Percentiles rank a stretch among this genome's conserved stretches.
These are phyloP conservation scores for Dascyllus trimaculatus DNA, from an alignment of 2,113 vertebrate genomes.

Conservation along the genomic window DNA sequence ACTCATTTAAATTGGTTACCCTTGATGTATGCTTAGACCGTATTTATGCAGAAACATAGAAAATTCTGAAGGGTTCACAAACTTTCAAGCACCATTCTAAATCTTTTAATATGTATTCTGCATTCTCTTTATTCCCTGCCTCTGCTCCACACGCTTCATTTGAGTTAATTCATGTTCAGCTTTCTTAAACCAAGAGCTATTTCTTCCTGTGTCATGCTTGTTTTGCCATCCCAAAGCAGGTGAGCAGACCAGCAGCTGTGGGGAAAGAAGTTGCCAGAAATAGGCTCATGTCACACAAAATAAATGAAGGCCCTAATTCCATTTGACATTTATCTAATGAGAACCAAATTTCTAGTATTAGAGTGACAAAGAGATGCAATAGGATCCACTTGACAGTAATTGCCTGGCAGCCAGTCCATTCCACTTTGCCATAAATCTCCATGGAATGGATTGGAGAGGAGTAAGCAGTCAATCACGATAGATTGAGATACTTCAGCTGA, in stretches of 20 bases:
- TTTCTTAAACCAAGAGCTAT: slow-evolving; percentile 3
- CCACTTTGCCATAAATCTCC: slow-evolving; percentile 54
- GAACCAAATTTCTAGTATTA: slow-evolving; percentile 78
- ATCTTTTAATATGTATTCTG: slow-evolving; percentile 19
- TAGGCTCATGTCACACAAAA: slow-evolving; percentile 45
- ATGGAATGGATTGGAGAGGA: slow-evolving; percentile 62
- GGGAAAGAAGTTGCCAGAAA: slow-evolving; percentile 33
- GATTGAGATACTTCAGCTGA: slow-evolving; percentile 58
- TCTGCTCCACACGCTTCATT: background rate
- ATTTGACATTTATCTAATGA: slow-evolving; percentile 80
- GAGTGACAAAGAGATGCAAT: slow-evolving; percentile 71
- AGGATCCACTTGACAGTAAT: slow-evolving; percentile 79
- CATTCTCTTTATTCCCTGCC: slow-evolving; percentile 1
- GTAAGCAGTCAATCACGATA: slow-evolving; percentile 61
- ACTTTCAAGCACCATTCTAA: background rate
- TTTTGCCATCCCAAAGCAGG: slow-evolving; percentile 31
- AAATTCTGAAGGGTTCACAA: too few species aligned
- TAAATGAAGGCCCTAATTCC: slow-evolving; percentile 78
- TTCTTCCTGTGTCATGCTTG: background rate
- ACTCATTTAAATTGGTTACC: too few species aligned
- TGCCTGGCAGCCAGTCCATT: slow-evolving; percentile 66
- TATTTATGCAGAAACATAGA: too few species aligned
- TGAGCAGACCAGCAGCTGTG: slow-evolving; percentile 26
- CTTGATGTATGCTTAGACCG: too few species aligned
- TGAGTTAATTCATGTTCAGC: background rate